These are phyloP conservation scores for Trinorchestia longiramus DNA, from an alignment of 1,140 invertebrate genomes.

Conservation along the genomic window DNA sequence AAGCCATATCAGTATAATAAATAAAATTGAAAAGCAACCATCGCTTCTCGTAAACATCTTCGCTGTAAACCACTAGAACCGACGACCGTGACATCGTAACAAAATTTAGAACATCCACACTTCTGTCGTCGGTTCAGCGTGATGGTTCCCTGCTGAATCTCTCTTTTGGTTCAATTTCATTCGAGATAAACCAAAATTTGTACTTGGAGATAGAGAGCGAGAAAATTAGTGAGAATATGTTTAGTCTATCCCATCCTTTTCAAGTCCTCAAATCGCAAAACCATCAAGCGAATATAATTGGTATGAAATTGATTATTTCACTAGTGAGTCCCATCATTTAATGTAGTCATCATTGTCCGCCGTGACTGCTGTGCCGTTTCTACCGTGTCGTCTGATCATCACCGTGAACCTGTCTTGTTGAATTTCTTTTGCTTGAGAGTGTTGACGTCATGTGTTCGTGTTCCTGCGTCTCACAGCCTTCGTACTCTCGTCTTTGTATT, in stretches of 20 bases:
- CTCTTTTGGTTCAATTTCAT: background rate
- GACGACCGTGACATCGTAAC: background rate
- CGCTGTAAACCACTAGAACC: background rate
- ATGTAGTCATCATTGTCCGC: slow-evolving; percentile 10
- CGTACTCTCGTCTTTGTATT: slow-evolving; percentile 16
- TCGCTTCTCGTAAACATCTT: background rate
- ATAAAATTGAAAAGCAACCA: background rate
- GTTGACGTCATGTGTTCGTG: slow-evolving; percentile 19
- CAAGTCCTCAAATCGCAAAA: background rate
- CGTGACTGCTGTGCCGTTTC: background rate
- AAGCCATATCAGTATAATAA: background rate
- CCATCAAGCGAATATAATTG: background rate
- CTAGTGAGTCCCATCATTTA: slow-evolving; percentile 47
- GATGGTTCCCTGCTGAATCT: background rate
- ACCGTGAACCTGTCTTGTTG: slow-evolving; percentile 32
- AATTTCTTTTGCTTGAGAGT: slow-evolving; percentile 34
- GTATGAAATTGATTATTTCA: background rate
- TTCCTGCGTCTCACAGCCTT: slow-evolving; percentile 27
- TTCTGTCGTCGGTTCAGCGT: background rate
- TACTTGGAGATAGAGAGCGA: background rate
- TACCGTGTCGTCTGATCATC: slow-evolving; percentile 25
- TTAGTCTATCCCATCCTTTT: background rate
- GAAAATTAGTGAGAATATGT: background rate
- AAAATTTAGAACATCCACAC: background rate
- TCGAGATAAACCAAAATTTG: background rate